Percentiles rank a stretch among this genome's conserved stretches.
These are phyloP conservation scores for Caenorhabditis macrosperma DNA, from an alignment of 2,888 invertebrate genomes.

Conservation along the genomic window DNA sequence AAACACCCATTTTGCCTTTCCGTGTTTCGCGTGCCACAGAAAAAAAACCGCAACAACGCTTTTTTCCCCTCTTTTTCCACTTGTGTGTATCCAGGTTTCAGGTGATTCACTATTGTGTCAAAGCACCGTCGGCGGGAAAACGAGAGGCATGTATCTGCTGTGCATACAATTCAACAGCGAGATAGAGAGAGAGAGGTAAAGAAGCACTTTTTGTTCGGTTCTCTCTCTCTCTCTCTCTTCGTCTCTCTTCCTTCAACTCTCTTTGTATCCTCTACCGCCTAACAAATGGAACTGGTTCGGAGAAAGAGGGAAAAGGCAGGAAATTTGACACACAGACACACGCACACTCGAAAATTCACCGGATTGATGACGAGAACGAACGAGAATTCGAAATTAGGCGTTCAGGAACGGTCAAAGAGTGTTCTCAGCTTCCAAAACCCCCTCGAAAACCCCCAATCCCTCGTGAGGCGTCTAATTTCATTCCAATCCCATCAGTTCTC, in stretches of 20 bases:
- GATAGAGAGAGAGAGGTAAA: not conserved
- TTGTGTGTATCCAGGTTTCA: not conserved
- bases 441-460: not conserved
- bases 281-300: not conserved
- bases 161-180: conserved; percentile 38
- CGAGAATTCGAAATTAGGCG: not conserved
- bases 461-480: not conserved
- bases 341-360: not conserved
- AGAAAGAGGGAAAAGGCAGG: not conserved
- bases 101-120: conserved; percentile 5
- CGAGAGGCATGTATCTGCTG: conserved; percentile 30
- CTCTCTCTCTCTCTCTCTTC: not conserved
- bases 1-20: not conserved
- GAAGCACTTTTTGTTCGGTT: not conserved
- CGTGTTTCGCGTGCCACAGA: not conserved
- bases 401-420: not conserved
- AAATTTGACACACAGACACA: not conserved
- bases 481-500: not conserved
- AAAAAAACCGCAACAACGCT: not conserved
- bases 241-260: not conserved
- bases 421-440: too few species aligned
- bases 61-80: not conserved
- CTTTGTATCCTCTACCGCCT: not conserved
- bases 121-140: not conserved
- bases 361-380: not conserved